Base-by-base conservation (phyloP, 2,113 vertebrate genomes). In the Carettochelys insculpta region DNA sequence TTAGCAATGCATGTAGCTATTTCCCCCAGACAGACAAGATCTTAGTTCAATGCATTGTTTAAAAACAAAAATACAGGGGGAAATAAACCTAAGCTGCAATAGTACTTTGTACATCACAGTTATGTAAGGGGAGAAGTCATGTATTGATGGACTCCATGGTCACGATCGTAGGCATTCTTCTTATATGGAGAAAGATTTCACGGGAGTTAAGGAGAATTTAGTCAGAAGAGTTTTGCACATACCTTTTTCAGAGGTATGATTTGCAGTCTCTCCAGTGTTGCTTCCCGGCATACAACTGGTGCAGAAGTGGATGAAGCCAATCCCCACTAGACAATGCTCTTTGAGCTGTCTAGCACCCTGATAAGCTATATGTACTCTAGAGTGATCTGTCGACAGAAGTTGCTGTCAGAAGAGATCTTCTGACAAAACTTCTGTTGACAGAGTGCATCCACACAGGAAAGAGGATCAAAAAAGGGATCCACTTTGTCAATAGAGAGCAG, bases 1-100 rank as follows among this genome's bases (percentile, higher is more conserved):
- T 34, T n/a, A 91, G 91, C 34, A 81, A 53, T 34, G 65, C 68
- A 68, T 75, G 14, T 75, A 38, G 83, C 29, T 73, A 73, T 77
- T 5, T 78, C 29, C 84, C 41, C 9, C 61, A 20, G 34, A 38
- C 25, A 88, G 61, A 82, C 80, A 77, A 86, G 4, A 5, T 45
- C 16, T 81, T 68, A 20, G 16, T 47, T 38, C 80, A 88, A 20
- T 8, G 48, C 14, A 58, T 5, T 48, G 87, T 82, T 80, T 10
- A 38, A 88, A 80, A 86, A 91, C 54, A 86, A 84, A 86, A 80
- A 43, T 5, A 54, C 3, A 45, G 45, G 34, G n/a, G 51, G 7
- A 83, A 87, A 79, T 78, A 78, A 71, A 29, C 2, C 50, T 75
- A 41, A 6, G 41, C 11, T 8, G 12, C 71, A 75, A 11, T 45